A percentile compares a stretch with the other conserved stretches of the same genome.
Evolutionary conservation across 2,888 invertebrate genomes (phyloP).

Genomic region (Ethmia dodecea): DNA sequence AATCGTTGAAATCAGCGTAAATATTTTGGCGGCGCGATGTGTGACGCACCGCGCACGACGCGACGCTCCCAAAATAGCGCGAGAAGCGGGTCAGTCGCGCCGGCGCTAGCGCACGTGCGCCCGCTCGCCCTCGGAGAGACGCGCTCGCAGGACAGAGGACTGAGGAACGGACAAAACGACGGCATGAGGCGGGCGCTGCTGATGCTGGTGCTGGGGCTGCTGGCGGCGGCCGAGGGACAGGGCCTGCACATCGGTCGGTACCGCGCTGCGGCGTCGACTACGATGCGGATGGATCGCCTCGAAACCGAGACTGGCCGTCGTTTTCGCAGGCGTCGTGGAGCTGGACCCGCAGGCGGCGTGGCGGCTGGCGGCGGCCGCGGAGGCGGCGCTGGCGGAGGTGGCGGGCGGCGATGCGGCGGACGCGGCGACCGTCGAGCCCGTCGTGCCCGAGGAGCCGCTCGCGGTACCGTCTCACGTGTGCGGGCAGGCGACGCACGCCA

Average conservation of each 20-base stretch:
- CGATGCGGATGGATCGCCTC: not conserved
- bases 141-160: not conserved
- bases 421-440: constrained; percentile 17
- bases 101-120: not conserved
- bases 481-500: constrained; percentile 20
- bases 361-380: constrained; percentile 23
- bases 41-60: not conserved
- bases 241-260: not conserved
- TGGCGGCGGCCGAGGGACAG: not conserved
- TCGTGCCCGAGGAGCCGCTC: constrained; percentile 22
- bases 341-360: constrained; percentile 13
- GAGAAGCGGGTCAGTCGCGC: not conserved
- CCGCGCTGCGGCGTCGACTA: not conserved
- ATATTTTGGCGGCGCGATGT: no score
- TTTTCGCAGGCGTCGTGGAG: constrained; percentile 13
- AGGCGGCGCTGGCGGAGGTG: constrained; percentile 21
- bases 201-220: not conserved
- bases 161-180: not conserved
- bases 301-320: not conserved
- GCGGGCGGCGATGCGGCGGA: constrained; percentile 15
- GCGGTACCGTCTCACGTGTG: constrained; percentile 20
- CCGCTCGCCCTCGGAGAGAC: not conserved
- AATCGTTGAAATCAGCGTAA: no score
- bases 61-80: not conserved
- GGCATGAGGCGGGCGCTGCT: constrained; percentile 2